Base-by-base conservation (phyloP, 2,888 invertebrate species). In the Gymnoscelis rufifasciata region DNA sequence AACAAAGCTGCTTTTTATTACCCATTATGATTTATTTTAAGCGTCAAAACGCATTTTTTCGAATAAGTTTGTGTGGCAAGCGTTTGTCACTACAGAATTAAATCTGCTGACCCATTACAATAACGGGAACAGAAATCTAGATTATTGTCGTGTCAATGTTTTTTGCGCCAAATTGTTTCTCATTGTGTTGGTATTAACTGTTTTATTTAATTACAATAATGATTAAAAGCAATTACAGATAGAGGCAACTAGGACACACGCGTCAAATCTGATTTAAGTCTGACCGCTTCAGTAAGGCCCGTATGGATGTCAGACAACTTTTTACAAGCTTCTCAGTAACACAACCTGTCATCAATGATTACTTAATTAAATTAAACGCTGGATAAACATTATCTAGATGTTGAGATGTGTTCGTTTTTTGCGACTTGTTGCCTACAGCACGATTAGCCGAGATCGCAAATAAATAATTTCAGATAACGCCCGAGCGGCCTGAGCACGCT, bases 201-300 rank as follows among this genome's bases (percentile, higher is more conserved):
- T 81, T 73, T 74, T 75, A 78, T 77, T 83, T 82, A 79, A 79
- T 80, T 72, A 75, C 71, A 74, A 71, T 74, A 74, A 75, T 78
- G 76, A 82, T 78, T 77, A 77, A 62, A 44, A 59, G 68, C 70
- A 69, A 72, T 73, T 71, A 72, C 62, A 66, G 59, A 71, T 67
- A 64, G 65, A 64, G 64, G 71, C 71, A 74, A 77, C 74, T 78
- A 54, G 80, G 82, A 67, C 77, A 68, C 44, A 55, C 50, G 43
- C 51, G 49, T 57, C 52, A 48, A 50, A 33, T 38, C 43, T 57
- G 37, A 57, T 55, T 41, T 54, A 44, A 48, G 52, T 66, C 66
- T 10, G 38, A 64, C 59, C 59, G 54, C 47, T 56, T 56, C 56
- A 40, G 47, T 54, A 52, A 60, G 53, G 62, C 51, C 50, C 48